Evolutionary conservation across 2,797 vertebrate genomes (phyloP).

Genomic region (Oophaga sylvatica): DNA sequence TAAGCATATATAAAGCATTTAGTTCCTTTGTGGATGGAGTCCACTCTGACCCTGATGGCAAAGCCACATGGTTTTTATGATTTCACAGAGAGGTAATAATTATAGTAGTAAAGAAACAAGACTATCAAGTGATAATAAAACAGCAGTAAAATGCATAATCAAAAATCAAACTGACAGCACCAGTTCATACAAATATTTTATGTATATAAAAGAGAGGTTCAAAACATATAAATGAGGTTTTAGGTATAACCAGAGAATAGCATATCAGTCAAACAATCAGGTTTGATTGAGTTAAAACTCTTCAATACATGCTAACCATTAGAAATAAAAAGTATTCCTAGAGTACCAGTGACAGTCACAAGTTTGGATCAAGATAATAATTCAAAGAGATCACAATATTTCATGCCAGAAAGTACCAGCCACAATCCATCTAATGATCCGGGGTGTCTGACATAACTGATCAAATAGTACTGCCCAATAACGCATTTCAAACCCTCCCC

Average conservation of each 20-base stretch:
- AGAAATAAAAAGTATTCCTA: background rate
- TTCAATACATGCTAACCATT: background rate
- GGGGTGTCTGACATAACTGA: background rate
- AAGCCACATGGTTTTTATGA: too few relatives aligned
- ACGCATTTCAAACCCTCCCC: background rate
- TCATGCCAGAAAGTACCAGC: background rate
- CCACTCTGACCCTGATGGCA: too few relatives aligned
- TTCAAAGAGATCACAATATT: background rate
- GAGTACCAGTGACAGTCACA: background rate
- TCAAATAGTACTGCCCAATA: background rate
- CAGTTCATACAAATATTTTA: too few relatives aligned
- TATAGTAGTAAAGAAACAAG: too few relatives aligned
- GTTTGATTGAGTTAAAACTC: background rate
- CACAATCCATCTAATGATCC: background rate
- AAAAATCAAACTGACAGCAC: too few relatives aligned
- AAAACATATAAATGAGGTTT: background rate
- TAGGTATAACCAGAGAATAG: background rate
- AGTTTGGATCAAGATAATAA: background rate
- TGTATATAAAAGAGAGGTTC: too few relatives aligned
- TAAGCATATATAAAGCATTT: too few relatives aligned
- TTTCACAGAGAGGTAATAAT: too few relatives aligned
- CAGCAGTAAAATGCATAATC: too few relatives aligned
- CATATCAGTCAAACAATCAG: background rate
- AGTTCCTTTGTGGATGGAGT: too few relatives aligned
- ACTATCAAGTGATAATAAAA: too few relatives aligned